Base-by-base conservation (phyloP, 2,888 invertebrate species). In the Petrolisthes cinctipes region DNA sequence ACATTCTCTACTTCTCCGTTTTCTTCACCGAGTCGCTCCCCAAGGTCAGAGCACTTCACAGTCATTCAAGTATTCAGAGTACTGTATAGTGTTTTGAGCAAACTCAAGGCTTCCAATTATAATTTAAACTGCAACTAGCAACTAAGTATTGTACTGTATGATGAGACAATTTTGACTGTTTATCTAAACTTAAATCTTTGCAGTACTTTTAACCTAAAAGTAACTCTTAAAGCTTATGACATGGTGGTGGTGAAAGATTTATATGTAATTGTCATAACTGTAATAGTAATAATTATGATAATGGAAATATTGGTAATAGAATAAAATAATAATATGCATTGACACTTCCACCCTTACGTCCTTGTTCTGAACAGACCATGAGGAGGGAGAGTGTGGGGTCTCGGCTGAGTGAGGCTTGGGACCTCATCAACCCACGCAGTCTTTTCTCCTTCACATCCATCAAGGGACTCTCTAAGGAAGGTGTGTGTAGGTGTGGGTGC, bases 21-120 rank as follows among this genome's bases (percentile, higher is more conserved):
- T 96, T 94, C 92, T 94, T 98, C 92, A 95, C 96, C 91, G 99
- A 99, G 94, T 97, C 97, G 37, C 94, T 98, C 91, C 95, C 96
- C 23, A 93, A 95, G 93, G 95, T 96, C 92, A 93, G 61, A 11
- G n/a, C 9, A 75, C 14, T 75, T 23, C 75, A 37, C 20, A 75
- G 20, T 37, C 20, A 75, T 75, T 23, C n/a, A 17, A 75, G 4
- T 75, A n/a, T 11, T n/a, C 1, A 17, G 20, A 75, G 75, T 20
- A 37, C 37, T 37, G 37, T 37, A 37, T 37, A 37, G 37, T 37
- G 37, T 37, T 37, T 37, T 37, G 37, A 37, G 37, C 37, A 37
- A 37, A 37, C 37, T 37, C 37, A 37, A 37, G 37, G 2, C 37
- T 37, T 37, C 37, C 37, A 37, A 37, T 37, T 37, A 37, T 1